Conservation (phyloP, 2,888 invertebrate genomes). For the Latheticus oryzae region DNA sequence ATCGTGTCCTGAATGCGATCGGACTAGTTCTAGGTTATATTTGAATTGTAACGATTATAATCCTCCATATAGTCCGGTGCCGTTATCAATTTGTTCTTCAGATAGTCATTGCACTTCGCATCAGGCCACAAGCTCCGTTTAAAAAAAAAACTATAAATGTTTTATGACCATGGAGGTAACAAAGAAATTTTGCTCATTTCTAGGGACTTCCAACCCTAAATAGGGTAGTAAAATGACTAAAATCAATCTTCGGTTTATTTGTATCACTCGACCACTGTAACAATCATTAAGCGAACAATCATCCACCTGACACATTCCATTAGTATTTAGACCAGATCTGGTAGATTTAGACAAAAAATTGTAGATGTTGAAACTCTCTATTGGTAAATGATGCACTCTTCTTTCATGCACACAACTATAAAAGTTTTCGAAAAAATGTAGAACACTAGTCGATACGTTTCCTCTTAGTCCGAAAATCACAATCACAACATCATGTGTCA, state of each 20-base stretch:
- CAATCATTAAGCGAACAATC: conserved; percentile 27
- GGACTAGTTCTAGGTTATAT: conserved; percentile 75
- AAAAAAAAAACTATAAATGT: conserved; percentile 26
- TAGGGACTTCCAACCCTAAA: too few species aligned
- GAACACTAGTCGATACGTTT: conserved; percentile 1
- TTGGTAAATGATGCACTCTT: conserved; percentile 27
- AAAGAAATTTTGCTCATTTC: conserved; percentile 13
- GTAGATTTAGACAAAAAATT: conserved; percentile 19
- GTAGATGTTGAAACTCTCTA: conserved; percentile 31
- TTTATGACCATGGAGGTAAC: background rate
- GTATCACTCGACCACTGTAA: conserved; percentile 11
- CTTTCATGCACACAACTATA: conserved; percentile 22
- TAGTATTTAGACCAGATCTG: conserved; percentile 20
- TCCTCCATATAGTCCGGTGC: conserved; percentile 66
- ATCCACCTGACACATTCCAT: conserved; percentile 12
- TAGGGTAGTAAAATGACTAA: too few species aligned
- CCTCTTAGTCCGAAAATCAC: conserved; percentile 17
- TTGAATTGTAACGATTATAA: conserved; percentile 65
- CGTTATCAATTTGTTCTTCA: conserved; percentile 63
- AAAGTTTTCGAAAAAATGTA: conserved; percentile 22
- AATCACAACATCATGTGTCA: conserved; percentile 15
- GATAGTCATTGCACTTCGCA: conserved; percentile 66
- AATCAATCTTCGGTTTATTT: too few species aligned
- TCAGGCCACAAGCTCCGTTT: conserved; percentile 71
- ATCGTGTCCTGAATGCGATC: conserved; percentile 78